Percentiles rank a stretch among this genome's conserved stretches.
Conservation (phyloP, 2,888 invertebrate species). For the Microctonus hyperodae region DNA sequence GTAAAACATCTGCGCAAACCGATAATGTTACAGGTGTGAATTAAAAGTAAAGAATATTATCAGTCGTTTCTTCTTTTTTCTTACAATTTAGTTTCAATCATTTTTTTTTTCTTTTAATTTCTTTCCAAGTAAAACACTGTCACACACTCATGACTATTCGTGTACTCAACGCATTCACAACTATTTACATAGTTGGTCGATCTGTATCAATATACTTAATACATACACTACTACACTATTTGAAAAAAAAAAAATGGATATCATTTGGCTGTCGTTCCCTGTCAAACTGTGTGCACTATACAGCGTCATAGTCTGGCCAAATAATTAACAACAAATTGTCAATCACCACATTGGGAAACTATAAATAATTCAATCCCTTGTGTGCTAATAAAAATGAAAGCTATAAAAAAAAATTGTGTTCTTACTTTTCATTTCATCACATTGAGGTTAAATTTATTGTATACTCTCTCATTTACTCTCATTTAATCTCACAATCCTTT, state of each 20-base stretch:
- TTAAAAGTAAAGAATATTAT: constrained; percentile 13
- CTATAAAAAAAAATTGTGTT: background rate
- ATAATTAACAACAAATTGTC: background rate
- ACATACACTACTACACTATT: background rate
- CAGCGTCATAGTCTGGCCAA: background rate
- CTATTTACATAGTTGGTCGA: background rate
- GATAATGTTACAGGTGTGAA: constrained; percentile 21
- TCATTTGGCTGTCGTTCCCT: constrained; percentile 14
- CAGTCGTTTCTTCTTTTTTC: constrained; percentile 11
- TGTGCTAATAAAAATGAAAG: background rate
- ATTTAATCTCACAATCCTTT: background rate
- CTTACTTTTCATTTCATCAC: background rate
- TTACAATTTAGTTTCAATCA: background rate
- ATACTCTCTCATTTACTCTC: background rate
- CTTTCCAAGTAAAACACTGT: background rate
- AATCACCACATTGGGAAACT: background rate
- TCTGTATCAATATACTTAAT: background rate
- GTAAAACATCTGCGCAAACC: constrained; percentile 14
- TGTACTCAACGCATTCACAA: background rate
- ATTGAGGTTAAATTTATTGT: background rate
- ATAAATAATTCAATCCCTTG: background rate
- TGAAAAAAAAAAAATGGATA: background rate
- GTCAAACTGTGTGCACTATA: background rate
- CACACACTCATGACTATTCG: background rate
- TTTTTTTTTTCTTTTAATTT: background rate